A percentile compares a stretch with the other conserved stretches of the same genome.
Evolutionary conservation across 2,888 invertebrate genomes (phyloP).

Genomic region (Trypoxylon attenuatum): DNA sequence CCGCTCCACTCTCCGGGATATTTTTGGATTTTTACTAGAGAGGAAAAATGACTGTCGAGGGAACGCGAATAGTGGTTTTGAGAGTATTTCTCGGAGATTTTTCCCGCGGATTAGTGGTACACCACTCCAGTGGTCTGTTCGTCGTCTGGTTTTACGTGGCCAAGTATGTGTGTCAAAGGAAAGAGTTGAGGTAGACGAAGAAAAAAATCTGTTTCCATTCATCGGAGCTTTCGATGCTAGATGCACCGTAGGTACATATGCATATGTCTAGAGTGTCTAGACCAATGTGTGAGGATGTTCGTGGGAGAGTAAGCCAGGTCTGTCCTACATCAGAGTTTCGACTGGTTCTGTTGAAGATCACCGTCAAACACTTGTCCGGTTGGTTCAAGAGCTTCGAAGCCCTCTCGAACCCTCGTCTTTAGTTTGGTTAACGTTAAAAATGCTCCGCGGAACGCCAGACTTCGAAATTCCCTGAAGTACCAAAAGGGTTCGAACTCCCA

Average conservation of each 20-base stretch:
- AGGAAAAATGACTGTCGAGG: too few species aligned
- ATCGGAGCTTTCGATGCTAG: neutral
- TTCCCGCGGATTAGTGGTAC: too few species aligned
- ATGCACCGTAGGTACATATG: neutral
- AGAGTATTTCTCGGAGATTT: too few species aligned
- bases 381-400: conserved; percentile 23
- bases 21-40: too few species aligned
- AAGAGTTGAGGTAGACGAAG: neutral
- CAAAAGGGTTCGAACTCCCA: conserved; percentile 15
- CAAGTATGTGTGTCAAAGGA: conserved; percentile 19
- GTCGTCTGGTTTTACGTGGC: too few species aligned
- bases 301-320: conserved; percentile 13
- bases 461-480: conserved; percentile 11
- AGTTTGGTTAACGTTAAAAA: conserved; percentile 35
- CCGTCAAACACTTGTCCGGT: conserved; percentile 46
- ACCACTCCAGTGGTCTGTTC: too few species aligned
- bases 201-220: too few species aligned
- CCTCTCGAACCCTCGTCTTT: conserved; percentile 26
- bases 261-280: too few species aligned
- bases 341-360: conserved; percentile 54
- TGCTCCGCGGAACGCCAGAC: neutral
- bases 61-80: too few species aligned
- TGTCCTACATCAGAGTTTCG: conserved; percentile 23
- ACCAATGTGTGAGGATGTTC: conserved; percentile 14
- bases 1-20: too few species aligned